Conservation (phyloP, 2,888 invertebrate genomes). For the Electrophaes corylata region DNA sequence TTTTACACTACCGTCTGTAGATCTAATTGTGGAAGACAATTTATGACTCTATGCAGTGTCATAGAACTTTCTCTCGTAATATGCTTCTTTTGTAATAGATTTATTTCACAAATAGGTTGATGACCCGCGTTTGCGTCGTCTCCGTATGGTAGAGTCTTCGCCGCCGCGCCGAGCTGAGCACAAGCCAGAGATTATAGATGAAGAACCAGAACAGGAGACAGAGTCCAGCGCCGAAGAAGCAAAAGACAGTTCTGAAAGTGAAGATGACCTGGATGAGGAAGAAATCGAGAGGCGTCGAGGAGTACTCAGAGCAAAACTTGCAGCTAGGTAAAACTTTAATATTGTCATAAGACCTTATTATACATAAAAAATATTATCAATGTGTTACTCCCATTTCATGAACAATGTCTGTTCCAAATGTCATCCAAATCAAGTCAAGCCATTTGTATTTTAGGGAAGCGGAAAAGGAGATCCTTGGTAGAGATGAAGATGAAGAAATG, state of each 20-base stretch:
- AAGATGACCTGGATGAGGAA: conserved; percentile 93
- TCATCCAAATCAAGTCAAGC: too few relatives aligned
- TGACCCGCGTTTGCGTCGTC: conserved; percentile 92
- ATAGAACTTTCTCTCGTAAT: too few relatives aligned
- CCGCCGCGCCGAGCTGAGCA: conserved; percentile 85
- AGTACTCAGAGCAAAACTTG: conserved; percentile 73
- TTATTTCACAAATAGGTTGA: conserved; percentile 79
- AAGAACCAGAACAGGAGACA: conserved; percentile 70
- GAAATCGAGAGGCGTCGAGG: conserved; percentile 93
- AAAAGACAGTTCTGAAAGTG: conserved; percentile 86
- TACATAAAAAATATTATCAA: too few relatives aligned
- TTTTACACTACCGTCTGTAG: too few relatives aligned
- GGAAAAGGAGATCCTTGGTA: conserved; percentile 88
- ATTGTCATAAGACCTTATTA: too few relatives aligned
- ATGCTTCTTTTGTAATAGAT: background rate
- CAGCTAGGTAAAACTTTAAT: conserved; percentile 71
- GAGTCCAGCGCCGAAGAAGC: conserved; percentile 75
- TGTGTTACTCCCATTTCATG: background rate
- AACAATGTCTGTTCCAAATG: too few relatives aligned
- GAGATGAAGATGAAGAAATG: conserved; percentile 89
- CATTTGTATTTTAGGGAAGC: conserved; percentile 81
- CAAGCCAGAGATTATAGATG: conserved; percentile 76
- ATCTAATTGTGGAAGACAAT: too few relatives aligned
- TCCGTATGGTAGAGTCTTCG: conserved; percentile 85
- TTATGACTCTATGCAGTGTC: too few relatives aligned